Evolutionary conservation across 2,113 vertebrate genomes (phyloP).

Genomic region (Mohoua ochrocephala): DNA sequence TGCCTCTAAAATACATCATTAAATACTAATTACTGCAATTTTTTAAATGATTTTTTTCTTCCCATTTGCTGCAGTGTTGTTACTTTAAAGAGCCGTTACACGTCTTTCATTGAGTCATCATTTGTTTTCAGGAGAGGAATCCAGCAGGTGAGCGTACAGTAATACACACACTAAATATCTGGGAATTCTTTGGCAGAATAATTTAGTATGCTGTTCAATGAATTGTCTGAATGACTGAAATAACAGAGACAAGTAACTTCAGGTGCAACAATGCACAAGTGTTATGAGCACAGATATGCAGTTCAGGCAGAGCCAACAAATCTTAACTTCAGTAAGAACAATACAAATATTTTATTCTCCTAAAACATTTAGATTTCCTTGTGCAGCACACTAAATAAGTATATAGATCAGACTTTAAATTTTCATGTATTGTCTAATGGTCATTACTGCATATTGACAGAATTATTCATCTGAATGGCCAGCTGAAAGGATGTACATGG

Average conservation of each 20-base stretch:
- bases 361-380: neutral
- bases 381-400: neutral
- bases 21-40: neutral
- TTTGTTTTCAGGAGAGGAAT: neutral
- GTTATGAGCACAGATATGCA: neutral
- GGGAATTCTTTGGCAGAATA: neutral
- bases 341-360: neutral
- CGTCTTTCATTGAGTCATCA: neutral
- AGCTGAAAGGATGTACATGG: neutral
- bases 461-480: neutral
- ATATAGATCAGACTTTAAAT: neutral
- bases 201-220: neutral
- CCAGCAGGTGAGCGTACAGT: neutral
- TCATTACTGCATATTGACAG: neutral
- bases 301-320: neutral
- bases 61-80: neutral
- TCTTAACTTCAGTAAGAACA: neutral
- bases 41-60: neutral
- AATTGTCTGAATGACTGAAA: neutral
- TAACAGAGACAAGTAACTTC: neutral
- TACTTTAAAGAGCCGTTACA: neutral
- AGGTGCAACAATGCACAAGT: neutral
- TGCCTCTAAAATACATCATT: neutral
- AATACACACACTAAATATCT: neutral
- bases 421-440: neutral